A percentile compares a stretch with the other conserved stretches of the same genome.
phyloP scores from a whole-genome alignment of 2,888 invertebrate genomes.

The Saturnia japonica region DNA sequence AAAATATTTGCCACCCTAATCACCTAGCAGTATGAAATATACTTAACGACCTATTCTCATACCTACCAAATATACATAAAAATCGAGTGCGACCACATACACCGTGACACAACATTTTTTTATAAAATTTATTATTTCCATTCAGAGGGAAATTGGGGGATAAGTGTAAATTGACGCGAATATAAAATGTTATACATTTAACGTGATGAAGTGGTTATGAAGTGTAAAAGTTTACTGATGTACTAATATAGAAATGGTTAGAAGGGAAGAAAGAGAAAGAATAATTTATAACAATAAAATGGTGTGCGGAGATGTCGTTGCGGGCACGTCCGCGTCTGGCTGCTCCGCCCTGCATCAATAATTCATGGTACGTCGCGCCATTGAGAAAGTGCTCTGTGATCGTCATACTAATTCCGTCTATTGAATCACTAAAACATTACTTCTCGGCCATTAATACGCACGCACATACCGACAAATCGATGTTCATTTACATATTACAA shows the following conservation, averaged over 20 bases:
- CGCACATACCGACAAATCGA: conserved; percentile 28
- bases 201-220: conserved; percentile 44
- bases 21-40: neutral
- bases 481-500: conserved; percentile 27
- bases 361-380: conserved; percentile 77
- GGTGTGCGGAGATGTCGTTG: conserved; percentile 52
- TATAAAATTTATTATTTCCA: neutral
- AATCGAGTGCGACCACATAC: no score
- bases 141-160: neutral
- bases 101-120: no score
- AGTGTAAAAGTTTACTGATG: conserved; percentile 50
- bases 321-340: conserved; percentile 48
- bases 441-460: conserved; percentile 38
- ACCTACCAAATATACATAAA: no score
- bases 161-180: conserved; percentile 40
- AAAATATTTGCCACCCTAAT: no score
- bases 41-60: neutral
- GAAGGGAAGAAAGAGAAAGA: conserved; percentile 43
- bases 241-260: conserved; percentile 54
- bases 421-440: conserved; percentile 66
- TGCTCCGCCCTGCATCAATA: conserved; percentile 64
- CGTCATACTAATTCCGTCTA: conserved; percentile 73
- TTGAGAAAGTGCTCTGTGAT: conserved; percentile 80
- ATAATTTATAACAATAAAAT: conserved; percentile 71
- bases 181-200: conserved; percentile 32